These are phyloP conservation scores for Dromiciops gliroides DNA, from an alignment of 2,113 vertebrate species.

Conservation along the genomic window DNA sequence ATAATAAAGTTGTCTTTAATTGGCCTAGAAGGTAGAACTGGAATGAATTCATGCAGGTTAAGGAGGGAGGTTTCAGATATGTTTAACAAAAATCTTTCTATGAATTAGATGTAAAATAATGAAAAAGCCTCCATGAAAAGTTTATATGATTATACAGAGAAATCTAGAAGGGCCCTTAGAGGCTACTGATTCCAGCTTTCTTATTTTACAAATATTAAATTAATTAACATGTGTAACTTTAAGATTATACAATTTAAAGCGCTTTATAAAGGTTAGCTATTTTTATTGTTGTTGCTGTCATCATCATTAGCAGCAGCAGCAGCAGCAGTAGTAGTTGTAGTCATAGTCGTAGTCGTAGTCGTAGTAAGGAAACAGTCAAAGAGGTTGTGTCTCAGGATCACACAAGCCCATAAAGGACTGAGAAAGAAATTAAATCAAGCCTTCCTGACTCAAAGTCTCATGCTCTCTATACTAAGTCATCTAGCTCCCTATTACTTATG, in stretches of 20 bases:
- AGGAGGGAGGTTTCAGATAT: neutral
- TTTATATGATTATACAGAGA: neutral
- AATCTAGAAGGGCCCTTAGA: no score
- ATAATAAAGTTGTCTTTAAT: neutral
- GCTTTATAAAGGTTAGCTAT: neutral
- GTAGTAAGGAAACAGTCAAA: neutral
- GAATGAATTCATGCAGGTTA: neutral
- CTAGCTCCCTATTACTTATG: neutral
- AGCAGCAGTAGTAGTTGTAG: no score
- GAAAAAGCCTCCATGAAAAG: neutral
- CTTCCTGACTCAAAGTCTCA: neutral
- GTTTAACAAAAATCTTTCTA: neutral
- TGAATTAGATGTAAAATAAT: neutral
- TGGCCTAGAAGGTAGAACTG: neutral
- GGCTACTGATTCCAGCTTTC: neutral
- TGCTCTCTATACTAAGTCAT: neutral
- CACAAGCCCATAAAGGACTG: neutral
- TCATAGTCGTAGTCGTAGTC: no score
- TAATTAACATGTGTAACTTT: neutral
- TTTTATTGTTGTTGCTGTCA: neutral
- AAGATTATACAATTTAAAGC: neutral
- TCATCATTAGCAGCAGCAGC: no score
- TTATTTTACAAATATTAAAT: neutral
- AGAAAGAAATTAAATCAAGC: neutral
- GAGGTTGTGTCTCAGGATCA: neutral